Evolutionary conservation across 2,888 invertebrate genomes (phyloP).

Genomic region (Anaspis maculata): DNA sequence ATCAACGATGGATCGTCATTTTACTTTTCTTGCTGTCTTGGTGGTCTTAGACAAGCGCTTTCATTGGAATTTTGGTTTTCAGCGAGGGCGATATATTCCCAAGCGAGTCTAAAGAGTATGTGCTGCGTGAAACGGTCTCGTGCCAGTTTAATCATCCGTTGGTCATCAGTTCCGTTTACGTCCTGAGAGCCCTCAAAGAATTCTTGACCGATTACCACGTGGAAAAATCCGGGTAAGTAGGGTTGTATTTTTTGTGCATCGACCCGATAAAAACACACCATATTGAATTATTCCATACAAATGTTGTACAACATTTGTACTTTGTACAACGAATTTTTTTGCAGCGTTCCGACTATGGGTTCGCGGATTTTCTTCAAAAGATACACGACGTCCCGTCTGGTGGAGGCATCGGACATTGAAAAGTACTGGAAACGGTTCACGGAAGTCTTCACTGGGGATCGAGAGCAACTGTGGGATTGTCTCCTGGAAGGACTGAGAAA

Average conservation of each 20-base stretch:
- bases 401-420: conserved; percentile 50
- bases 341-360: conserved; percentile 29
- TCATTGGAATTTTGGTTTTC: no score
- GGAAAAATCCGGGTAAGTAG: conserved; percentile 29
- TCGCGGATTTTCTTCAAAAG: conserved; percentile 34
- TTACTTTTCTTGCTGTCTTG: no score
- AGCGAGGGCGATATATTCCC: no score
- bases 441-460: conserved; percentile 51
- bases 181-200: conserved; percentile 56
- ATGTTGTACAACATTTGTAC: no score
- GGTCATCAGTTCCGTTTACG: conserved; percentile 59
- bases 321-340: no score
- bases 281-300: no score
- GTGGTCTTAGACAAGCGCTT: no score
- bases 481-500: conserved; percentile 54
- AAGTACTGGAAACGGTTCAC: conserved; percentile 61
- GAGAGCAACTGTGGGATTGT: conserved; percentile 64
- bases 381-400: conserved; percentile 47
- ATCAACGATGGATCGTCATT: no score
- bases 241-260: no score
- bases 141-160: conserved; percentile 49
- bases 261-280: no score
- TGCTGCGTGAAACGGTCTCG: conserved; percentile 7
- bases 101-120: no score
- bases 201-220: conserved; percentile 46